These are phyloP conservation scores for Erpetoichthys calabaricus DNA, from an alignment of 2,797 vertebrate species.

Conservation along the genomic window DNA sequence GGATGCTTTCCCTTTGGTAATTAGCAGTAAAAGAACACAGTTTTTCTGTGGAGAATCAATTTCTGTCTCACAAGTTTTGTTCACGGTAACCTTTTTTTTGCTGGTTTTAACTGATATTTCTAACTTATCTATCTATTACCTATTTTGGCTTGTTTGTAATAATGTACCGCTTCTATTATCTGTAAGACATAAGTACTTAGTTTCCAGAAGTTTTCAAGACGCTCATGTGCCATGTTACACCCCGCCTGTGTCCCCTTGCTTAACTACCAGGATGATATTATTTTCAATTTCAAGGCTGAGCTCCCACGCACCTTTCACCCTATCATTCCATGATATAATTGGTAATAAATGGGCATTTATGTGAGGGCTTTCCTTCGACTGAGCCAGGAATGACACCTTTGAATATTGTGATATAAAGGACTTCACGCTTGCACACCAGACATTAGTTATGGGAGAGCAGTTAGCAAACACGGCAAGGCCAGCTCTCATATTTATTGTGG, in stretches of 20 bases:
- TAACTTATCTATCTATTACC: no score
- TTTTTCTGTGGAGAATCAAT: no score
- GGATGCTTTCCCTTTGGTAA: no score
- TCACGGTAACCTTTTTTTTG: no score
- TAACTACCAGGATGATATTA: slow-evolving; percentile 41
- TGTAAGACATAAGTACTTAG: slow-evolving; percentile 7
- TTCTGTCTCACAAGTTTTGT: no score
- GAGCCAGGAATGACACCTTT: slow-evolving; percentile 47
- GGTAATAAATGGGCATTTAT: slow-evolving; percentile 32
- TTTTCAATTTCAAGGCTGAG: slow-evolving; percentile 46
- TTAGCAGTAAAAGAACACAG: no score
- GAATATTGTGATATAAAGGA: slow-evolving; percentile 53
- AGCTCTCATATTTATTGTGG: no score
- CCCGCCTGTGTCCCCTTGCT: slow-evolving; percentile 17
- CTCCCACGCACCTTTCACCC: slow-evolving; percentile 34
- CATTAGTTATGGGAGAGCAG: slow-evolving; percentile 5
- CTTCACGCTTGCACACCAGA: slow-evolving; percentile 37
- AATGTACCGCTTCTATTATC: slow-evolving; percentile 34
- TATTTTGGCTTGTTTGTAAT: slow-evolving; percentile 17
- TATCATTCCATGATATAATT: slow-evolving; percentile 31
- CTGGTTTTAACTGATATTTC: no score
- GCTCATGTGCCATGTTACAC: neutral
- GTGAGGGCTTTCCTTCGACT: slow-evolving; percentile 38
- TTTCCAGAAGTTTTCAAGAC: neutral
- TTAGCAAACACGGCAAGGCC: slow-evolving; percentile 1